phyloP scores from a whole-genome alignment of 2,888 invertebrate species.

The Megamerina dolium region DNA sequence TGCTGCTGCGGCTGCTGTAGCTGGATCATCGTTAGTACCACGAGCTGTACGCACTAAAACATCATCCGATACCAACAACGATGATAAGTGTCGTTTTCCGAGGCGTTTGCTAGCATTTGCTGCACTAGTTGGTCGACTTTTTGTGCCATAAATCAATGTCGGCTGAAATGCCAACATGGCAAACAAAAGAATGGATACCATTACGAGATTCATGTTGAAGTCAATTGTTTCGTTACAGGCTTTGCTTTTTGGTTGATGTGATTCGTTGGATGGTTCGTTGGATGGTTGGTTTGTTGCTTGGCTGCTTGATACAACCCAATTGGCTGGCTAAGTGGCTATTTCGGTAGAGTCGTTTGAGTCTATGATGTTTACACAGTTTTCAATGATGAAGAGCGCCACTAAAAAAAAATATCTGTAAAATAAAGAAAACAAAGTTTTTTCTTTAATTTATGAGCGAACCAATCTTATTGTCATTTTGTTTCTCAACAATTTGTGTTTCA shows the following conservation, averaged over 20 bases:
- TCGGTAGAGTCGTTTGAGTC: no score
- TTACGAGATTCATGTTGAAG: conserved; percentile 33
- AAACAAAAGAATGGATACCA: conserved; percentile 31
- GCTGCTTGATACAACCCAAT: no score
- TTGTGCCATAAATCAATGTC: conserved; percentile 35
- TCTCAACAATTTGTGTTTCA: no score
- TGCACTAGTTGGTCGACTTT: conserved; percentile 22
- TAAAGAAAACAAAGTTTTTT: no score
- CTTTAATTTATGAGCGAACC: no score
- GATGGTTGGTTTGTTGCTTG: conserved; percentile 11
- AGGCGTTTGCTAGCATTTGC: conserved; percentile 15
- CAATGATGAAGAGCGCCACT: no score
- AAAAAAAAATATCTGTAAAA: no score
- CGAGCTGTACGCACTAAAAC: conserved; percentile 37
- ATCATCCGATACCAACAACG: conserved; percentile 23
- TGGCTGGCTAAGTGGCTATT: no score
- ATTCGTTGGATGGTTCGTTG: conserved; percentile 10
- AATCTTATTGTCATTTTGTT: no score
- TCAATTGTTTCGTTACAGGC: conserved; percentile 12
- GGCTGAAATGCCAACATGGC: conserved; percentile 34
- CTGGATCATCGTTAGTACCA: conserved; percentile 21
- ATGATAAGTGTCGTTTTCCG: conserved; percentile 21
- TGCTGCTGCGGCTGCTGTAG: conserved; percentile 8
- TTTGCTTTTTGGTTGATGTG: conserved; percentile 9
- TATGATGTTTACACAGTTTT: no score